Conservation (phyloP, 2,113 vertebrate genomes). For the Corydoras maculifer region DNA sequence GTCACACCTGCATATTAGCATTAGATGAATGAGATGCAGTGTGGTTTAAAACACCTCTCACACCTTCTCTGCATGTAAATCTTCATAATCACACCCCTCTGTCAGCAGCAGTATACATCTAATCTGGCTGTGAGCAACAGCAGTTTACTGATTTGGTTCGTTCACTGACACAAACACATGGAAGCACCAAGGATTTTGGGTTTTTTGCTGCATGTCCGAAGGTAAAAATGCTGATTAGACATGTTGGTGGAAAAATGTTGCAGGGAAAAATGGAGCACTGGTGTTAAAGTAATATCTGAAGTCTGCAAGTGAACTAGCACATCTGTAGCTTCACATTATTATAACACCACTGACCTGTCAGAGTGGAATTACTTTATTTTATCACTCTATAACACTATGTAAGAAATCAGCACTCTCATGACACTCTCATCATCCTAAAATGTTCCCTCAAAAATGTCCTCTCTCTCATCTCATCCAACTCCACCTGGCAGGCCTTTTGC, state of each 20-base stretch:
- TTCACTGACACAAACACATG: conserved; percentile 4
- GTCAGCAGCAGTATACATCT: not conserved
- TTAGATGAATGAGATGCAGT: conserved; percentile 15
- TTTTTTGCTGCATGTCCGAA: conserved; percentile 33
- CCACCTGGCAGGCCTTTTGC: not conserved
- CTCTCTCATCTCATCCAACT: conserved; percentile 1
- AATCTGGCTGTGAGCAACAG: conserved; percentile 9
- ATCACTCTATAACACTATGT: conserved; percentile 37
- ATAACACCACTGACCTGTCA: conserved; percentile 46
- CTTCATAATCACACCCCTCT: conserved; percentile 19
- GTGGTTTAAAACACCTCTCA: conserved; percentile 9
- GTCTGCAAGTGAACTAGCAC: conserved; percentile 40
- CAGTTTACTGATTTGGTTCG: conserved; percentile 16
- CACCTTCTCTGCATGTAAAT: conserved; percentile 15
- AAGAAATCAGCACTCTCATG: conserved; percentile 61
- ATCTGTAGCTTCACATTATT: conserved; percentile 42
- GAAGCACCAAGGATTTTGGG: conserved; percentile 4
- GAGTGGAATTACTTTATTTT: conserved; percentile 33
- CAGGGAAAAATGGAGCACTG: conserved; percentile 21
- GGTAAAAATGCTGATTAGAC: conserved; percentile 33
- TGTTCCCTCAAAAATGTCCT: not conserved
- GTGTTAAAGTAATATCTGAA: conserved; percentile 39
- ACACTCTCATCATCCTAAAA: conserved; percentile 45
- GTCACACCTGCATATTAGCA: not conserved
- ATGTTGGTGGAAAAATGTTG: conserved; percentile 1